A percentile compares a stretch with the other conserved stretches of the same genome.
Evolutionary conservation across 2,113 vertebrate species (phyloP).

Genomic region (Uria aalge): DNA sequence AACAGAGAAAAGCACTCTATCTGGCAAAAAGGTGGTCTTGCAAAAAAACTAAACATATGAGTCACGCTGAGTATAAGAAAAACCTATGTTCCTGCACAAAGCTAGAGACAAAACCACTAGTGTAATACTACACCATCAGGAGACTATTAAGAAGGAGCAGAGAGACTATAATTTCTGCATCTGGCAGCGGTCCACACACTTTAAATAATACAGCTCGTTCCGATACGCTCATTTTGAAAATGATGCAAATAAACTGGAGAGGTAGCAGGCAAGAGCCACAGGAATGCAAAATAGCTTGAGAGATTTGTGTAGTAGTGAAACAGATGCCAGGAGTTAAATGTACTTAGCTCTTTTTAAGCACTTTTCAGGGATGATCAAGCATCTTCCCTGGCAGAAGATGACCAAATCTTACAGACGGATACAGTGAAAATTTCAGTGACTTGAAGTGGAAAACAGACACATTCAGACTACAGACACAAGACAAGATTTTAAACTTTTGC

Average conservation of each 20-base stretch:
- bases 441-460: neutral
- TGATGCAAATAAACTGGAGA: neutral
- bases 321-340: neutral
- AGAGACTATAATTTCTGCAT: neutral
- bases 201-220: neutral
- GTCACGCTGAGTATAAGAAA: neutral
- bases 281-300: neutral
- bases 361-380: neutral
- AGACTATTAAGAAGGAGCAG: neutral
- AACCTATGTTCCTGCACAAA: neutral
- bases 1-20: neutral
- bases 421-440: neutral
- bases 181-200: neutral
- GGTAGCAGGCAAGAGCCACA: neutral
- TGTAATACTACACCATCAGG: neutral
- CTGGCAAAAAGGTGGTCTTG: neutral
- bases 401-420: neutral
- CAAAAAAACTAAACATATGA: neutral
- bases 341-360: neutral
- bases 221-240: neutral
- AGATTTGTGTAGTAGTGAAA: neutral
- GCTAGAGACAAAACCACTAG: neutral
- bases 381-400: neutral
- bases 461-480: neutral
- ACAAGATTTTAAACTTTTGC: neutral